A percentile compares a stretch with the other conserved stretches of the same genome.
These are phyloP conservation scores for Andrena bicolor DNA, from an alignment of 2,888 invertebrate genomes.

Conservation along the genomic window DNA sequence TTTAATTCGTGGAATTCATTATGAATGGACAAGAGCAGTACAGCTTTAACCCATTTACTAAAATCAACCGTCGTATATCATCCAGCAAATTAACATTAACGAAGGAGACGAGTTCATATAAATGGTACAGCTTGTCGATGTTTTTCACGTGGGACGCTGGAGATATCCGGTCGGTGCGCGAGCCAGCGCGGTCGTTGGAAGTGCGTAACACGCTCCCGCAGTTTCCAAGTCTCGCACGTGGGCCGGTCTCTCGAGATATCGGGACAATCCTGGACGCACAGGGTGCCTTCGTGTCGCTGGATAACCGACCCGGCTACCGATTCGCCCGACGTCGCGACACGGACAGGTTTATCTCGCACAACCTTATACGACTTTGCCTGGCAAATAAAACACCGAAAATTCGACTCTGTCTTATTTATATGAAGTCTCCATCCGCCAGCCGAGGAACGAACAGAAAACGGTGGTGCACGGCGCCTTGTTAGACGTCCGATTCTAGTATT, in stretches of 20 bases:
- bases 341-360: conserved; percentile 55
- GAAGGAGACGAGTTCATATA: conserved; percentile 34
- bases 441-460: not conserved
- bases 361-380: conserved; percentile 41
- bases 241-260: conserved; percentile 72
- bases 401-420: conserved; percentile 22
- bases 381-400: conserved; percentile 41
- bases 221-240: conserved; percentile 76
- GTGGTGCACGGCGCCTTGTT: not conserved
- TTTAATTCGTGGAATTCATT: no score
- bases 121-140: conserved; percentile 44
- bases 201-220: conserved; percentile 73
- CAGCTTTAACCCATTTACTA: not conserved
- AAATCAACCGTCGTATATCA: not conserved
- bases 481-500: not conserved
- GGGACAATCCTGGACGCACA: conserved; percentile 67
- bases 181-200: conserved; percentile 30
- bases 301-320: conserved; percentile 66
- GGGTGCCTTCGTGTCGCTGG: conserved; percentile 62
- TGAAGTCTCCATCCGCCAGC: not conserved
- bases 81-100: not conserved
- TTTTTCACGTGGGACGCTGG: conserved; percentile 67
- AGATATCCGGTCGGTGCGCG: conserved; percentile 50
- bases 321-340: conserved; percentile 52
- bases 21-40: no score